Base-by-base conservation (phyloP, 1,140 invertebrate species). In the Trichomalopsis sarcophagae region DNA sequence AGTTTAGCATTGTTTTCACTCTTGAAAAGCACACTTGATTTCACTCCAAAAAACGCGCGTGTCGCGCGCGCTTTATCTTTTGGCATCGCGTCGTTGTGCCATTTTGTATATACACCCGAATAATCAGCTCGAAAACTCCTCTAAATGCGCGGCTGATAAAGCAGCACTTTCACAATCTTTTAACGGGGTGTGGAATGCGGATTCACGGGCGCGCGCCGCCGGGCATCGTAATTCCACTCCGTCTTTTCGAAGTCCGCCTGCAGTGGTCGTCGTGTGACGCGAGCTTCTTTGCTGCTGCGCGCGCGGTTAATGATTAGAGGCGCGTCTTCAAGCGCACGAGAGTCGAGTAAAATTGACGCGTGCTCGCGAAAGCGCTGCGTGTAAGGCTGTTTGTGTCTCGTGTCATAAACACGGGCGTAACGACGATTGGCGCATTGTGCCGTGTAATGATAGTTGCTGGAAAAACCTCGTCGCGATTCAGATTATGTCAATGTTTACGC, bases 81-180 rank as follows among this genome's bases (percentile, higher is more conserved):
- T 27, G 27, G 27, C 14, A 14, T 14, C 47, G 14, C 47, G 5
- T 36, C 33, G 33, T 0, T 6, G 47, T 13, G 14, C 14, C 14
- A 4, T 17, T 50, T 14, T 11, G 27, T 27, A 27, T 27, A 27
- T 17, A 14, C 50, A 17, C 17, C 55, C 17, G 2, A 44, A 62
- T 21, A 62, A 62, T 62, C 55, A n/a, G n/a, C 17, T 76, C n/a
- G n/a, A 76, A 44, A 76, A 27, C 17, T 27, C 23, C 13, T 44
- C 33, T 74, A 74, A 74, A 44, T 74, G 75, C 44, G 36, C 30
- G 3, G 50, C 27, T 78, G 47, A 78, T 78, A 71, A 78, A 78
- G 47, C 76, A 76, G 30, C 83, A 84, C 83, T 84, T 79, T 84
- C 83, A 71, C 83, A 74, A 74, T 62, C 66, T 84, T 74, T 79